Conservation (phyloP, 1,140 invertebrate genomes). For the Pseudomyrmex concolor region DNA sequence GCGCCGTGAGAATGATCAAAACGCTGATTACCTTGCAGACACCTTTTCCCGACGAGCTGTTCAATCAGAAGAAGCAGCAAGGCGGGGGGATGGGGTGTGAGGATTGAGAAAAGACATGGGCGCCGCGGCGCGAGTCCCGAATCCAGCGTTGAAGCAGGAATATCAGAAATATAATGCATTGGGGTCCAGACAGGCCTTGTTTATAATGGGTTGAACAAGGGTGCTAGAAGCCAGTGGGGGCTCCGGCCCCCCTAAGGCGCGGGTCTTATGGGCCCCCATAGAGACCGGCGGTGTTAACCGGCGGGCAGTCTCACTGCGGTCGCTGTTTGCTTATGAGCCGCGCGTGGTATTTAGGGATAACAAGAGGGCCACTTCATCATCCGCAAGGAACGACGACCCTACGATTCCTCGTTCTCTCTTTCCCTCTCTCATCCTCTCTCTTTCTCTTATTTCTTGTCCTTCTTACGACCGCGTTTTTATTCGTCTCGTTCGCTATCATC, state of each 20-base stretch:
- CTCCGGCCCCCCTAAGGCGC: constrained; percentile 81
- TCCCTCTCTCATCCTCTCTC: constrained; percentile 43
- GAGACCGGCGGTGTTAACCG: constrained; percentile 81
- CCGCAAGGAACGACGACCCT: constrained; percentile 75
- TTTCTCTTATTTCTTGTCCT: constrained; percentile 8
- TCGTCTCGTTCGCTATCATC: constrained; percentile 57
- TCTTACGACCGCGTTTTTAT: constrained; percentile 25
- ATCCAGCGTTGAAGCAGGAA: constrained; percentile 67
- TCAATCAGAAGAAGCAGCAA: constrained; percentile 47
- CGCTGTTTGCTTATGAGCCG: constrained; percentile 84
- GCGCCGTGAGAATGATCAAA: constrained; percentile 38
- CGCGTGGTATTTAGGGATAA: constrained; percentile 84
- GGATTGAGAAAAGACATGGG: constrained; percentile 40
- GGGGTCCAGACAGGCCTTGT: constrained; percentile 81
- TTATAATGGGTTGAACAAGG: constrained; percentile 85
- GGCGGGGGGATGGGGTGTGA: constrained; percentile 75
- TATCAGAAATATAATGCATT: constrained; percentile 81
- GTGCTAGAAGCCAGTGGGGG: constrained; percentile 84
- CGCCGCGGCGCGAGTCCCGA: constrained; percentile 60
- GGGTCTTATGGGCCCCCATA: constrained; percentile 80
- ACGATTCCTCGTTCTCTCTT: constrained; percentile 63
- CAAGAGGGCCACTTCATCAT: constrained; percentile 84
- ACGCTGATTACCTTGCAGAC: constrained; percentile 18
- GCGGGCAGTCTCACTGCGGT: constrained; percentile 80
- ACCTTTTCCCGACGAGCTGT: constrained; percentile 13